Percentiles rank a stretch among this genome's conserved stretches.
Evolutionary conservation across 1,140 invertebrate genomes (phyloP).

Genomic region (Drosophila asahinai): DNA sequence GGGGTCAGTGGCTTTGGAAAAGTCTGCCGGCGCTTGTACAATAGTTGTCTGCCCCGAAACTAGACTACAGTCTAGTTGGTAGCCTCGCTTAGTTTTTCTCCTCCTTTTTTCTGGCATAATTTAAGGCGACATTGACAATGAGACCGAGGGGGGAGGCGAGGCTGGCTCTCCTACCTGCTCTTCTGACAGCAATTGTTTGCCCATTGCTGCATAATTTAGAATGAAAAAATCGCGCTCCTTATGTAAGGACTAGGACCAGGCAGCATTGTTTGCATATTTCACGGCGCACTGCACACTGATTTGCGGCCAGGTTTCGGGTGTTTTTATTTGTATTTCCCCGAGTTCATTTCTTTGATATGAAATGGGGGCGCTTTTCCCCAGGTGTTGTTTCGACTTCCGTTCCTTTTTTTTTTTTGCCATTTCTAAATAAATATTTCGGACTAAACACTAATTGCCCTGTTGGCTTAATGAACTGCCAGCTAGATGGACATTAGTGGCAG

Average conservation of each 20-base stretch:
- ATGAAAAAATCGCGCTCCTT: conserved; percentile 43
- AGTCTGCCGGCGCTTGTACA: conserved; percentile 53
- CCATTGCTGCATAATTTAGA: conserved; percentile 79
- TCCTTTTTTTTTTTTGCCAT: conserved; percentile 19
- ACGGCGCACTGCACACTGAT: conserved; percentile 78
- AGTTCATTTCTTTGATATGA: conserved; percentile 45
- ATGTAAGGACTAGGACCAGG: conserved; percentile 42
- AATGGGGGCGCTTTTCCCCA: conserved; percentile 12
- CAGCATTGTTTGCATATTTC: conserved; percentile 81
- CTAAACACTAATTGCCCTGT: conserved; percentile 64
- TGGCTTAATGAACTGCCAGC: conserved; percentile 73
- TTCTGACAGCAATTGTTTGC: conserved; percentile 78
- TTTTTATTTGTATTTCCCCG: conserved; percentile 26
- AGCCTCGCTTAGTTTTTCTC: conserved; percentile 2
- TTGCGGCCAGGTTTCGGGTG: conserved; percentile 37
- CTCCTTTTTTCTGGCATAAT: conserved; percentile 63
- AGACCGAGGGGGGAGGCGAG: conserved; percentile 33
- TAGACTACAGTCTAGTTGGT: conserved; percentile 60
- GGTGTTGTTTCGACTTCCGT: conserved; percentile 28
- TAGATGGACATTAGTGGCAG: conserved; percentile 68
- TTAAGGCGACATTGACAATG: conserved; percentile 83
- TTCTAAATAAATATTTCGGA: conserved; percentile 34
- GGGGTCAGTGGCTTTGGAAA: conserved; percentile 81
- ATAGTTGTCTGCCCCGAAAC: conserved; percentile 64
- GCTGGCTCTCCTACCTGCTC: conserved; percentile 33